Base-by-base conservation (phyloP, 2,888 invertebrate genomes). In the Perizoma affinitatum region DNA sequence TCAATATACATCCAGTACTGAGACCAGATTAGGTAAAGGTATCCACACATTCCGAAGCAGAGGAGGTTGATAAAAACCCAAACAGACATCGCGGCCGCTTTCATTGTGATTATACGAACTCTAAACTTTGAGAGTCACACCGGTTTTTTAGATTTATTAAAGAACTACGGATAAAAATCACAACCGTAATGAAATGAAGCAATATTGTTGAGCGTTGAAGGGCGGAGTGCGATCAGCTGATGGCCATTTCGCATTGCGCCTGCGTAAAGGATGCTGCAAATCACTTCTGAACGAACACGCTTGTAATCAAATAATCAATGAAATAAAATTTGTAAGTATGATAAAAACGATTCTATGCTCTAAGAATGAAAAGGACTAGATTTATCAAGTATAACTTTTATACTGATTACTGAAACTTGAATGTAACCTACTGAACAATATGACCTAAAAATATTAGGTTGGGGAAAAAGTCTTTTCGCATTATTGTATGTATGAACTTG, bases 61-160 rank as follows among this genome's bases (percentile, higher is more conserved):
- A 95, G 89, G 49, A 96, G 89, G 80, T 95, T 95, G 67, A 95
- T 94, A 78, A 96, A 95, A 71, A 95, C 93, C 95, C 95, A 95
- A 72, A 95, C 94, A 42, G 95, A 94, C 74, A 95, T 93, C 4
- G 94, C 95, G 9, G 95, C 91, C 11, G 95, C 94, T 81, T 93
- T 93, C 95, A 95, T 95, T 71, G 77, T 87, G 33, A 36, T 22
- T n/a, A 9, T 45, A 33, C 58, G 57, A 60, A 33, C 38, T 45
- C 41, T 44, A 47, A 3, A 22, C 5, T 44, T 43, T 60, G 58
- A 48, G 45, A 63, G 47, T 51, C 64, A 65, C 58, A 65, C 63
- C 10, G 44, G 45, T 63, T 56, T 33, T 45, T 54, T 61, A 34
- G 34, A 8, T 41, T 46, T 22, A 11, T 42, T 40, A 47, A 48